Evolutionary conservation across 2,113 vertebrate genomes (phyloP).

Genomic region (Mastomys coucha): DNA sequence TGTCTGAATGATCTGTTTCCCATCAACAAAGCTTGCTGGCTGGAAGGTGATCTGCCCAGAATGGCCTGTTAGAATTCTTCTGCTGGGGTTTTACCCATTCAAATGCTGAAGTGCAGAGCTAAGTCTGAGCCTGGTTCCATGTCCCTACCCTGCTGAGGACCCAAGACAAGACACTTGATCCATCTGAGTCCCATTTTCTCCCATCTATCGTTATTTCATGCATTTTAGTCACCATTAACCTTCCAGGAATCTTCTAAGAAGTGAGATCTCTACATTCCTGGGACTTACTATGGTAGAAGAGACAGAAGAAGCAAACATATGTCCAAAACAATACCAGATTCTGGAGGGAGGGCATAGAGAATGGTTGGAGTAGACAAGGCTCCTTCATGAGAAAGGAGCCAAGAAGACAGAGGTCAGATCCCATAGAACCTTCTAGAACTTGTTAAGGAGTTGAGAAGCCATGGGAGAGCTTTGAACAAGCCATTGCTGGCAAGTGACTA

Average conservation of each 20-base stretch:
- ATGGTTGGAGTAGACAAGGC: too few relatives aligned
- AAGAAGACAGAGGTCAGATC: neutral
- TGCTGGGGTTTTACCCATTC: neutral
- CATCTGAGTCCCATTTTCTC: neutral
- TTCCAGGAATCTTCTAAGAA: neutral
- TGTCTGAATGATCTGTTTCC: neutral
- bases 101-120: neutral
- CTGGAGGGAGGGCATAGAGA: neutral
- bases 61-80: neutral
- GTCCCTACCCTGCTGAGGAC: neutral
- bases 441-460: neutral
- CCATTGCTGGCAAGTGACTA: neutral
- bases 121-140: neutral
- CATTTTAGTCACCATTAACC: neutral
- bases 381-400: neutral
- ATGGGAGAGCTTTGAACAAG: neutral
- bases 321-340: neutral
- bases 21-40: conserved; percentile 16
- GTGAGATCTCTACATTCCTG: neutral
- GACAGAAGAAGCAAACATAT: neutral
- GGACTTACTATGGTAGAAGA: neutral
- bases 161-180: neutral
- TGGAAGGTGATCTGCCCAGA: conserved; percentile 36
- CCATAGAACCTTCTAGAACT: conserved; percentile 45
- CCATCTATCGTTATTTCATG: neutral